phyloP scores from a whole-genome alignment of 2,113 vertebrate species.

The Ellobius talpinus region DNA sequence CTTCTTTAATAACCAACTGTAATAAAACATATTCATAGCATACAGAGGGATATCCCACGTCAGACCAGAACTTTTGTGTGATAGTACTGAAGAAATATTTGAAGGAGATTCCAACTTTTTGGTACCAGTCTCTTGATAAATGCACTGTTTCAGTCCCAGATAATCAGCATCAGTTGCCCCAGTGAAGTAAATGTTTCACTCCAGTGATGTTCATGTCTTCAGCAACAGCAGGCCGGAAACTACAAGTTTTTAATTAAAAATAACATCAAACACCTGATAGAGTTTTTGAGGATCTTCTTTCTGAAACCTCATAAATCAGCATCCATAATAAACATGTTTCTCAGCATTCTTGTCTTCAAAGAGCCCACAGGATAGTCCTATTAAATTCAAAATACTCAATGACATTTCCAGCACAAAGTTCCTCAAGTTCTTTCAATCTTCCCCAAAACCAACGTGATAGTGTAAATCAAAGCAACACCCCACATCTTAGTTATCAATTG shows the following conservation, averaged over 20 bases:
- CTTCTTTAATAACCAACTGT: too few relatives aligned
- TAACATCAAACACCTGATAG: neutral
- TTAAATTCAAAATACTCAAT: neutral
- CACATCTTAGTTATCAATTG: neutral
- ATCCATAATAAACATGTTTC: neutral
- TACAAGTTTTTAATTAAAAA: neutral
- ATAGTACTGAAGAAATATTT: neutral
- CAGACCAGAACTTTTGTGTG: too few relatives aligned
- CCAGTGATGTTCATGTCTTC: neutral
- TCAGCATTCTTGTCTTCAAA: neutral
- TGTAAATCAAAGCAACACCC: neutral
- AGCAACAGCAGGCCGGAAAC: neutral
- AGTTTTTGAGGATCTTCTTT: neutral
- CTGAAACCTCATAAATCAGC: neutral
- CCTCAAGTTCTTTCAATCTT: neutral
- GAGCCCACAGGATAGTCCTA: neutral
- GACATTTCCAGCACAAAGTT: neutral
- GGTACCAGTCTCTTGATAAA: neutral
- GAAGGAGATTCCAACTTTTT: neutral
- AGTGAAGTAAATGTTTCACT: neutral
- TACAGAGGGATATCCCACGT: too few relatives aligned
- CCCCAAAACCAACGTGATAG: too few relatives aligned
- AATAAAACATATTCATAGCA: too few relatives aligned
- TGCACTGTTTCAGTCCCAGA: neutral
- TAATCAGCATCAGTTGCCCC: neutral